Percentiles rank a stretch among this genome's conserved stretches.
These are phyloP conservation scores for Ennomos quercinarius DNA, from an alignment of 2,888 invertebrate species.

Conservation along the genomic window DNA sequence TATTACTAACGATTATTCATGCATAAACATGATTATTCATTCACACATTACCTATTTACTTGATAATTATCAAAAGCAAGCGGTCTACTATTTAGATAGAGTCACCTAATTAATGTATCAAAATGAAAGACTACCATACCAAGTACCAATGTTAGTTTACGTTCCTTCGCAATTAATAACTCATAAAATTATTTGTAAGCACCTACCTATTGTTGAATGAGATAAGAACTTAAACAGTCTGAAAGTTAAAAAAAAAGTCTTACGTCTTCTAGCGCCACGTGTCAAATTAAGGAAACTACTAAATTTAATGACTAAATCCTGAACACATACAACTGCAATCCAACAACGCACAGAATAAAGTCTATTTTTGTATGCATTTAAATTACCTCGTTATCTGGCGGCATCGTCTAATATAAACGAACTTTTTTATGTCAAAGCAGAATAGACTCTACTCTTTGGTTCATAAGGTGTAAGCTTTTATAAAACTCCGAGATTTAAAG, in stretches of 20 bases:
- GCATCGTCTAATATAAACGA: constrained; percentile 65
- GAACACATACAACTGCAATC: constrained; percentile 15
- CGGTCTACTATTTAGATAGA: too few relatives aligned
- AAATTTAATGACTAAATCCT: constrained; percentile 63
- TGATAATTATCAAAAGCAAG: too few relatives aligned
- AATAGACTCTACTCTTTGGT: constrained; percentile 36
- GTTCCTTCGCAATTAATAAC: too few relatives aligned
- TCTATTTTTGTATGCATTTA: constrained; percentile 48
- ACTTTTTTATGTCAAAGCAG: constrained; percentile 37
- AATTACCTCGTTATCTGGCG: constrained; percentile 68
- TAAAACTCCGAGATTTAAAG: constrained; percentile 40
- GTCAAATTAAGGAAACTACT: constrained; percentile 77
- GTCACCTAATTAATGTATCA: too few relatives aligned
- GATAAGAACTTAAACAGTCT: constrained; percentile 33
- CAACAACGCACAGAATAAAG: constrained; percentile 43
- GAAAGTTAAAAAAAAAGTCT: constrained; percentile 55
- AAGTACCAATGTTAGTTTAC: too few relatives aligned
- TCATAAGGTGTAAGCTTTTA: constrained; percentile 47
- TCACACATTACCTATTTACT: too few relatives aligned
- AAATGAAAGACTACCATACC: too few relatives aligned
- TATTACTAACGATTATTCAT: too few relatives aligned
- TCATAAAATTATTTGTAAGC: too few relatives aligned
- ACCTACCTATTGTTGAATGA: too few relatives aligned
- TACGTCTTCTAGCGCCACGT: constrained; percentile 64
- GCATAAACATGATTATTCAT: too few relatives aligned